Evolutionary conservation across 2,888 invertebrate genomes (phyloP).

Genomic region (Blastobasis lacticolella): DNA sequence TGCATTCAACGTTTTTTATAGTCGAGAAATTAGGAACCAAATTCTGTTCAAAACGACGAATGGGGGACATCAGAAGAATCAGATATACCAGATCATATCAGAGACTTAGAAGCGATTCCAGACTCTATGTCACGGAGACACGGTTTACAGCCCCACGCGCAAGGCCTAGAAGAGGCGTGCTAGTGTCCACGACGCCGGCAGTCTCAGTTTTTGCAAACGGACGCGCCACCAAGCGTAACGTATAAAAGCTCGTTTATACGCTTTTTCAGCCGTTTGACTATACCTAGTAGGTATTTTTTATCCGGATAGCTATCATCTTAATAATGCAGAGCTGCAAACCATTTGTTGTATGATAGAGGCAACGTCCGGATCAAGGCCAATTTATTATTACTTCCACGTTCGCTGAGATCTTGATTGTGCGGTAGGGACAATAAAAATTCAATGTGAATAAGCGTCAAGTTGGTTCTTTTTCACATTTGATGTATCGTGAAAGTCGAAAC

Average conservation of each 20-base stretch:
- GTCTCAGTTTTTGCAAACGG: constrained; percentile 48
- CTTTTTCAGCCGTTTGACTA: constrained; percentile 55
- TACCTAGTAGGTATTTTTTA: constrained; percentile 39
- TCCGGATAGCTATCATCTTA: constrained; percentile 36
- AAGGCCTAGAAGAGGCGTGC: not conserved
- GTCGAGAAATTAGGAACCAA: too few species aligned
- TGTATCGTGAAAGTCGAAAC: not conserved
- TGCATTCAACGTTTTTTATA: too few species aligned
- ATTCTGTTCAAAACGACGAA: too few species aligned
- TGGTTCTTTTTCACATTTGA: not conserved
- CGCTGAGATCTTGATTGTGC: not conserved
- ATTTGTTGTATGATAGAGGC: constrained; percentile 44
- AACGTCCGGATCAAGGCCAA: constrained; percentile 50
- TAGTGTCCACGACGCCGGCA: not conserved
- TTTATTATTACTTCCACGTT: constrained; percentile 29
- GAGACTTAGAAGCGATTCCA: too few species aligned
- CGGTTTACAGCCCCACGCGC: not conserved
- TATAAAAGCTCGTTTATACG: constrained; percentile 67
- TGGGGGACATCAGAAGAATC: too few species aligned
- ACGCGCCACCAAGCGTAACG: constrained; percentile 55
- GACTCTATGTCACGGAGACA: constrained; percentile 1
- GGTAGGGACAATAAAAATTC: too few species aligned
- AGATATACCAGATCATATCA: not conserved
- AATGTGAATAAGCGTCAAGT: too few species aligned
- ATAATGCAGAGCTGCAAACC: constrained; percentile 47